A percentile compares a stretch with the other conserved stretches of the same genome.
phyloP scores from a whole-genome alignment of 2,888 invertebrate species.

The Philereme vetulata region DNA sequence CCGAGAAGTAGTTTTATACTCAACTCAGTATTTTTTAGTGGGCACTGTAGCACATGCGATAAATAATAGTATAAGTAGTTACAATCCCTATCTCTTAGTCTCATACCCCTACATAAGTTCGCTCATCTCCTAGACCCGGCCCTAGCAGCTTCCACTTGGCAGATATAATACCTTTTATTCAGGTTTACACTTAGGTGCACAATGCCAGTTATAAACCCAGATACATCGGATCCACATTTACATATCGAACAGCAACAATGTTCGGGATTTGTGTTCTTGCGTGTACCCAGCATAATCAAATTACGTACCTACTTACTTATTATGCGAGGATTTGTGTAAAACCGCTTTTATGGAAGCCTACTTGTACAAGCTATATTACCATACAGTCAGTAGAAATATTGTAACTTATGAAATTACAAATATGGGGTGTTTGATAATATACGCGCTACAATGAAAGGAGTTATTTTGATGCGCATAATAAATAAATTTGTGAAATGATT shows the following conservation, averaged over 20 bases:
- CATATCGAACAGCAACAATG: slow-evolving; percentile 35
- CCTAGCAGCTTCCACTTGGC: slow-evolving; percentile 17
- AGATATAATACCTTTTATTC: slow-evolving; percentile 29
- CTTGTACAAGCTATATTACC: no score
- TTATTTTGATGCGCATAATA: no score
- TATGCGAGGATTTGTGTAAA: slow-evolving; percentile 11
- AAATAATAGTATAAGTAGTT: not conserved
- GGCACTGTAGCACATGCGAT: no score
- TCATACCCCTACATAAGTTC: not conserved
- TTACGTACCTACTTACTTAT: slow-evolving; percentile 2
- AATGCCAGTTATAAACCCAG: slow-evolving; percentile 37
- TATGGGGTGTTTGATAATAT: no score
- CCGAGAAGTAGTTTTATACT: no score
- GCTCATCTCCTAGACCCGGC: not conserved
- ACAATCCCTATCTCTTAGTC: not conserved
- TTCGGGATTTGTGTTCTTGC: slow-evolving; percentile 23
- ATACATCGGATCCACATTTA: slow-evolving; percentile 36
- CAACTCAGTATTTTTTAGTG: no score
- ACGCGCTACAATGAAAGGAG: no score
- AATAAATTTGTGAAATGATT: no score
- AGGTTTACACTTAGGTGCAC: slow-evolving; percentile 38
- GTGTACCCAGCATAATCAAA: slow-evolving; percentile 10
- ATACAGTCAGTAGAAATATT: no score
- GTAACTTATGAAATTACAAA: no score
- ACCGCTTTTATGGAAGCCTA: no score